Evolutionary conservation across 2,797 vertebrate genomes (phyloP).

Genomic region (Molossus molossus): DNA sequence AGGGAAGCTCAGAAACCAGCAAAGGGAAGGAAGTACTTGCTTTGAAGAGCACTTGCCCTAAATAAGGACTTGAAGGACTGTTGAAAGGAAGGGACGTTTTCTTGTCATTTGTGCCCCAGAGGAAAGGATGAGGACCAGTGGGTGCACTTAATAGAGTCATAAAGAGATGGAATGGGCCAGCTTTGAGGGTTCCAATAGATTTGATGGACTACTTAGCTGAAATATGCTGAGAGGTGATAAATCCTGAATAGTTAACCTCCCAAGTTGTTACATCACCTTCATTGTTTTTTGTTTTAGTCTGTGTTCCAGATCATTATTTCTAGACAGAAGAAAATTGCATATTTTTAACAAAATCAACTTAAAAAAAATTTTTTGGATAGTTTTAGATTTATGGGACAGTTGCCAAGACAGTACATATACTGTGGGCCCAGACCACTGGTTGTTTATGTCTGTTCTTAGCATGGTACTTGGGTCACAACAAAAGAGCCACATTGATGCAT

Average conservation of each 20-base stretch:
- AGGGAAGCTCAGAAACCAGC: too few species aligned
- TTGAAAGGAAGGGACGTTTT: background rate
- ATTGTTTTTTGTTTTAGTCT: background rate
- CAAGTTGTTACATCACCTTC: background rate
- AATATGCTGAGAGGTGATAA: background rate
- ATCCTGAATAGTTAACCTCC: background rate
- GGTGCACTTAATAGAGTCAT: background rate
- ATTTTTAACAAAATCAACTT: background rate
- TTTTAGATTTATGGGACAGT: background rate
- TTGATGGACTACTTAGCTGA: background rate
- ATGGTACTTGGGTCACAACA: fast-evolving
- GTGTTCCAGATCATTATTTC: background rate
- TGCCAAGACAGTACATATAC: background rate
- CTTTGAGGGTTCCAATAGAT: background rate
- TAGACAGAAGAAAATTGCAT: background rate
- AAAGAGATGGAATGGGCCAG: conserved; percentile 1
- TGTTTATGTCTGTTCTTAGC: fast-evolving
- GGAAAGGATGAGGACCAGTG: background rate
- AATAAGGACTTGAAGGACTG: background rate
- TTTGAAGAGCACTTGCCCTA: background rate
- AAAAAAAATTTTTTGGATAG: background rate
- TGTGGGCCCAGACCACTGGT: fast-evolving
- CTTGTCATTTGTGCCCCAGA: background rate
- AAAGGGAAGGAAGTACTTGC: background rate
- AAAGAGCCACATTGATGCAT: fast-evolving